These are phyloP conservation scores for Calephelis nemesis DNA, from an alignment of 1,140 invertebrate species.

Conservation along the genomic window DNA sequence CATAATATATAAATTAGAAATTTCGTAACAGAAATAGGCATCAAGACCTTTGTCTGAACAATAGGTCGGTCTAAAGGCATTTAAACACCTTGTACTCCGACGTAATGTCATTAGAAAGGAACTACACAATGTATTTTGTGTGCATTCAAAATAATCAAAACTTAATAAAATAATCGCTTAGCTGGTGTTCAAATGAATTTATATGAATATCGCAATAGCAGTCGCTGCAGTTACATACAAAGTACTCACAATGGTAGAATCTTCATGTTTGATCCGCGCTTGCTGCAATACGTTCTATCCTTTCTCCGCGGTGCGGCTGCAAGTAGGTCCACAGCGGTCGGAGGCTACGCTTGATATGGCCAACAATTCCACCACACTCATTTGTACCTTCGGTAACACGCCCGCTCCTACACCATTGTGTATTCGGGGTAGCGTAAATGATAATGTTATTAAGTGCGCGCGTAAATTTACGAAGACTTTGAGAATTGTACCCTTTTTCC, in stretches of 20 bases:
- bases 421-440: slow-evolving; percentile 45
- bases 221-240: slow-evolving; percentile 44
- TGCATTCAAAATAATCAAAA: slow-evolving; percentile 12
- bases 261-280: slow-evolving; percentile 54
- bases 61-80: slow-evolving; percentile 21
- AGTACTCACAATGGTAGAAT: slow-evolving; percentile 64
- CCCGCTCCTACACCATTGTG: slow-evolving; percentile 47
- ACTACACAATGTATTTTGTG: slow-evolving; percentile 31
- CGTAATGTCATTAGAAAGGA: slow-evolving; percentile 52
- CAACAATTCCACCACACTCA: slow-evolving; percentile 51
- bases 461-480: background rate
- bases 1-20: slow-evolving; percentile 15
- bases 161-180: slow-evolving; percentile 18
- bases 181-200: slow-evolving; percentile 8
- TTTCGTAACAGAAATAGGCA: slow-evolving; percentile 15
- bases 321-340: slow-evolving; percentile 62
- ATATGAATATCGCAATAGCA: slow-evolving; percentile 53
- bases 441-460: background rate
- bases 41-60: slow-evolving; percentile 18
- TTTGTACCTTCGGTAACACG: slow-evolving; percentile 34
- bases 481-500: background rate
- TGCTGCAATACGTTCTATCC: slow-evolving; percentile 40
- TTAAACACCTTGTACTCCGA: slow-evolving; percentile 32
- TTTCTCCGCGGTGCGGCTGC: slow-evolving; percentile 54
- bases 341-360: slow-evolving; percentile 65